Percentiles rank a stretch among this genome's conserved stretches.
These are phyloP conservation scores for Carterocephalus palaemon DNA, from an alignment of 2,888 invertebrate species.

Conservation along the genomic window DNA sequence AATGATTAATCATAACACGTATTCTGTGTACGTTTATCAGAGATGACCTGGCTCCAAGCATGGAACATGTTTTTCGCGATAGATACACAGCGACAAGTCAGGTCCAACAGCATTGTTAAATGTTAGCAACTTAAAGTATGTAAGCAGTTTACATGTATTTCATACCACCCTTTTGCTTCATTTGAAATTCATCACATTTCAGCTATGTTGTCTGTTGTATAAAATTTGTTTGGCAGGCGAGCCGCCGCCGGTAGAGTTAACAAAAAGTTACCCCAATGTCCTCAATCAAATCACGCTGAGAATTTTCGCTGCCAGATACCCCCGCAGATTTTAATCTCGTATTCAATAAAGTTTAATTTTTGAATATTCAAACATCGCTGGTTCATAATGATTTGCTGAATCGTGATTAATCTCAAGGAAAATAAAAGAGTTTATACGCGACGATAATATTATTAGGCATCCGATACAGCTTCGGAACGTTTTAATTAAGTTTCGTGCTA, in stretches of 20 bases:
- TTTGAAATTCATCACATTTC: slow-evolving; percentile 1
- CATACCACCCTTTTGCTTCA: background rate
- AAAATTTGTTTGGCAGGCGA: slow-evolving; percentile 6
- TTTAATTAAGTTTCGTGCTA: slow-evolving; percentile 66
- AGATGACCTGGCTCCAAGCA: no score
- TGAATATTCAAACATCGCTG: slow-evolving; percentile 13
- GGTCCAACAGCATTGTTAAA: no score
- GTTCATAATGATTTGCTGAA: background rate
- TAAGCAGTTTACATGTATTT: background rate
- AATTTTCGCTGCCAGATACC: slow-evolving; percentile 5
- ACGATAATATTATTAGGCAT: slow-evolving; percentile 38
- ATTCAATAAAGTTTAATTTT: slow-evolving; percentile 8
- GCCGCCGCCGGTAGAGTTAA: background rate
- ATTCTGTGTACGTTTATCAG: no score
- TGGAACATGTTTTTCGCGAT: no score
- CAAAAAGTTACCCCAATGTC: slow-evolving; percentile 7
- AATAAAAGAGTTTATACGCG: slow-evolving; percentile 27
- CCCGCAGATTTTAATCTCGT: slow-evolving; percentile 4
- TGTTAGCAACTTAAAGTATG: background rate
- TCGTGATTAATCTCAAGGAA: slow-evolving; percentile 3
- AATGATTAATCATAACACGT: no score
- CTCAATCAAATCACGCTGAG: slow-evolving; percentile 3
- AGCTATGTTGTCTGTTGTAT: background rate
- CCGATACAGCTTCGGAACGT: slow-evolving; percentile 51
- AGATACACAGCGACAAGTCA: no score